Percentiles rank a stretch among this genome's conserved stretches.
Conservation (phyloP, 2,113 vertebrate species). For the Colius striatus region DNA sequence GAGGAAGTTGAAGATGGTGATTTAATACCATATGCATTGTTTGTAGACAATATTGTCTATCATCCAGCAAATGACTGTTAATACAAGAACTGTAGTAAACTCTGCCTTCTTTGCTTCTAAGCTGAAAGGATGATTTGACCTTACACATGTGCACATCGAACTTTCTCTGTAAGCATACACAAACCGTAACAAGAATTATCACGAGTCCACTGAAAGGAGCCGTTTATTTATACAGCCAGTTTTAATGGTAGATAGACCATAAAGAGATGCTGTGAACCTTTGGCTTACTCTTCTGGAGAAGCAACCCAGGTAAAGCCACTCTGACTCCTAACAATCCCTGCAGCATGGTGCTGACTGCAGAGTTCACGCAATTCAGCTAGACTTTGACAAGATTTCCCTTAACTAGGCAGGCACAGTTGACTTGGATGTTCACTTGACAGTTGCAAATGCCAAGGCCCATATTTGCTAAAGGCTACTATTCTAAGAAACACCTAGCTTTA, state of each 20-base stretch:
- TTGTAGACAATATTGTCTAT: not conserved
- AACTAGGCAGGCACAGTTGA: not conserved
- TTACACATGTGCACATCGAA: accelerated
- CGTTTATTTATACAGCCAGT: not conserved
- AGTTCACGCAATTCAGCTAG: not conserved
- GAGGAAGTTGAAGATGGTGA: not conserved
- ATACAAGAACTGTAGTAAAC: not conserved
- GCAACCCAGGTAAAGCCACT: not conserved
- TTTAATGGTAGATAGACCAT: accelerated
- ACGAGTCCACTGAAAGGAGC: not conserved
- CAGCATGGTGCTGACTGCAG: not conserved
- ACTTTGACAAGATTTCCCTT: not conserved
- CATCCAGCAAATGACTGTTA: not conserved
- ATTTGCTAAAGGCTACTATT: not conserved
- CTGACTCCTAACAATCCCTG: not conserved
- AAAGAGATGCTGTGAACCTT: not conserved
- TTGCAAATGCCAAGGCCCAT: not conserved
- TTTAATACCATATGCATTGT: not conserved
- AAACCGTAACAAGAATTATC: not conserved
- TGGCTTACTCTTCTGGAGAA: not conserved
- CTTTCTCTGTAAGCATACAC: not conserved
- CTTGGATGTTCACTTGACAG: not conserved
- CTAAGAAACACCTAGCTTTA: not conserved
- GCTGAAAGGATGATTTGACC: not conserved
- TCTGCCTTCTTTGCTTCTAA: not conserved